Evolutionary conservation across 2,797 vertebrate species (phyloP).

Genomic region (Loriculus beryllinus): DNA sequence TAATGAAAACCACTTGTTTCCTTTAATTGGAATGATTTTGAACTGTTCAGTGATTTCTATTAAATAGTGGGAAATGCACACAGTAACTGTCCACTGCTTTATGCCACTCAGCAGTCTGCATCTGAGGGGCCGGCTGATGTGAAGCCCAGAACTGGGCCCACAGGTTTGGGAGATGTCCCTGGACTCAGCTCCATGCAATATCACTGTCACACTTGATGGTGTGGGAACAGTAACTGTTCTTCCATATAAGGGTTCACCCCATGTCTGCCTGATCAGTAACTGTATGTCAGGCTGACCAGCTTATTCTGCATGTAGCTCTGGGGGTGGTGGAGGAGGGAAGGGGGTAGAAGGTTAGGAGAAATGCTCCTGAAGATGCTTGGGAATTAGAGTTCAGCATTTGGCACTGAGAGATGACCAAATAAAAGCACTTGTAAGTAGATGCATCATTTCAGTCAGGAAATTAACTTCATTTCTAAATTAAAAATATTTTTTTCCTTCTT

Average conservation of each 20-base stretch:
- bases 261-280: neutral
- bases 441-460: neutral
- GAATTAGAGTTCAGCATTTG: neutral
- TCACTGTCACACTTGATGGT: fast-evolving
- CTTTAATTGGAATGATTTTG: neutral
- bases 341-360: neutral
- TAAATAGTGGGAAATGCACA: neutral
- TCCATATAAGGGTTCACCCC: neutral
- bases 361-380: neutral
- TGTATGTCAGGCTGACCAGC: fast-evolving
- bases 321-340: neutral
- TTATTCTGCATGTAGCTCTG: neutral
- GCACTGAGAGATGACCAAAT: too few relatives aligned
- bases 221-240: neutral
- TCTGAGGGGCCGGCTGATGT: too few relatives aligned
- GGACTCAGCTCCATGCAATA: fast-evolving
- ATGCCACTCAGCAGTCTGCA: fast-evolving
- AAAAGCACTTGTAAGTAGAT: neutral
- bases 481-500: neutral
- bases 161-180: fast-evolving
- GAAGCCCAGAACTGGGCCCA: neutral
- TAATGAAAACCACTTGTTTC: neutral
- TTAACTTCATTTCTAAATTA: neutral
- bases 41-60: neutral
- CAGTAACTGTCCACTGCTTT: too few relatives aligned